Evolutionary conservation across 1,140 invertebrate species (phyloP), one percentile per base, ranked within the genome.

Genomic region (Trissolcus basalis): DNA sequence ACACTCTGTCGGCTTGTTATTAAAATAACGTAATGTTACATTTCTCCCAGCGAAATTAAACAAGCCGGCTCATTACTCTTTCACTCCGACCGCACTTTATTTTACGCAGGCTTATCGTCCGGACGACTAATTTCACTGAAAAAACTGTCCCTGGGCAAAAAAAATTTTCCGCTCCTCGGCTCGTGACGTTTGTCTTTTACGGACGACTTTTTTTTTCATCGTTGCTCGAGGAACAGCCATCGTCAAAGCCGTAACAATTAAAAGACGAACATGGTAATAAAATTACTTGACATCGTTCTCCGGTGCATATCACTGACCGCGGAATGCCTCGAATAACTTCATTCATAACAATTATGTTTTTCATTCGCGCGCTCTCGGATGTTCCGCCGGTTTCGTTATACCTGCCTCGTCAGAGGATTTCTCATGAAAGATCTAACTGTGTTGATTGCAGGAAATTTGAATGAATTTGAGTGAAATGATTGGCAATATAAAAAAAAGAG

Each of bases 281-380:
- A 72, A 77, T 65, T 69, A 56, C 44, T 43, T 48, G 19, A 36
- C 45, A n/a, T 9, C 8, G 15, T 32, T 59, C 59, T 53, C 63
- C 45, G 59, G 65, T 65, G 64, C 41, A 58, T 39, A 75, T 76
- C 43, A 60, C 55, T 59, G 36, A 10, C 13, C 45, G 15, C 5
- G 56, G 60, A 71, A 77, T 77, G 56, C 51, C 51, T 16, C 39
- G 43, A 53, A 77, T 77, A 69, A 72, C 75, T 77, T 77, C 75
- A 77, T 77, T 72, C 64, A 63, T 48, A 58, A 63, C 68, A 56
- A 77, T 72, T 77, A 64, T 50, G 51, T 77, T 77, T 67, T 72
- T 19, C 33, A 0, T 10, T 27, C 19, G 19, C 19, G 19, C 19
- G 27, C 19, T 43, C 5, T 10, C 54, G 50, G 48, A 69, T 43